Conservation (phyloP, 2,888 invertebrate species). For the Drosophila fungiperda region DNA sequence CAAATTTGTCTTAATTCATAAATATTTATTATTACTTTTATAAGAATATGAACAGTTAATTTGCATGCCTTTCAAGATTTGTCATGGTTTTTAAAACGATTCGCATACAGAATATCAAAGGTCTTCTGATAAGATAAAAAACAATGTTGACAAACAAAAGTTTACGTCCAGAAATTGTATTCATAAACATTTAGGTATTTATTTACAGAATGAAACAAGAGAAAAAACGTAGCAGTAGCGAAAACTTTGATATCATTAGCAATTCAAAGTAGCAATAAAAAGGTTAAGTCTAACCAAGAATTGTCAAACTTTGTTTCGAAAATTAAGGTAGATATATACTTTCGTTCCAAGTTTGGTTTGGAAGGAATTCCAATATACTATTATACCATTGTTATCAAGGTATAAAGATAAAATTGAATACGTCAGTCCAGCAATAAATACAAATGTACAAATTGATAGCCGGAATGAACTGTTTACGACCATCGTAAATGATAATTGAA, state of each 20-base stretch:
- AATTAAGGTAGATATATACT: too few relatives aligned
- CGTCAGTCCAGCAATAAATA: conserved; percentile 11
- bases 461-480: conserved; percentile 7
- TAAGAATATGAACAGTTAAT: background rate
- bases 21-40: background rate
- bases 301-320: too few relatives aligned
- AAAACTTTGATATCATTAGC: too few relatives aligned
- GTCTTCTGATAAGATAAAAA: conserved; percentile 58
- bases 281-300: too few relatives aligned
- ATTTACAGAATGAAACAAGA: background rate
- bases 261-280: too few relatives aligned
- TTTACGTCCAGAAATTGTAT: conserved; percentile 17
- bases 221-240: too few relatives aligned
- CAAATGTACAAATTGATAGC: conserved; percentile 1
- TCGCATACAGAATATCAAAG: conserved; percentile 26
- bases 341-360: too few relatives aligned
- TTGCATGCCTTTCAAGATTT: conserved; percentile 3
- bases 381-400: too few relatives aligned
- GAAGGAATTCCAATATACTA: too few relatives aligned
- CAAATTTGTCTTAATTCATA: background rate
- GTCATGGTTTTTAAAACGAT: background rate
- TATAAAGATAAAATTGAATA: conserved; percentile 20
- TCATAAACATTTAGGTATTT: conserved; percentile 8
- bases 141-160: conserved; percentile 37
- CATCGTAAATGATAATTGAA: conserved; percentile 25